A percentile compares a stretch with the other conserved stretches of the same genome.
Conservation (phyloP, 2,888 invertebrate genomes). For the Phengaris alcon region DNA sequence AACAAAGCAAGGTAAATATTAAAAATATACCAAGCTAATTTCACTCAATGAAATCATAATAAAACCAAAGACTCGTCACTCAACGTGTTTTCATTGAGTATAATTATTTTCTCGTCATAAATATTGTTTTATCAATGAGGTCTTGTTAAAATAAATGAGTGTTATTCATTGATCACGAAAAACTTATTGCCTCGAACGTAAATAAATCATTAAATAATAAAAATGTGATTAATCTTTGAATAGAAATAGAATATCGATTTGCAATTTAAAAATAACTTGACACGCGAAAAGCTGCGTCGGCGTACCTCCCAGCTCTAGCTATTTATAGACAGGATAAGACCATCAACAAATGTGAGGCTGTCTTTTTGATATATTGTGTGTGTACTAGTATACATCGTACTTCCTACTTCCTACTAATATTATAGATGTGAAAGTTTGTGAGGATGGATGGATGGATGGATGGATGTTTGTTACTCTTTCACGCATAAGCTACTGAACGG, state of each 20-base stretch:
- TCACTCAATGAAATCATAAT: background rate
- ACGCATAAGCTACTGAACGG: no score
- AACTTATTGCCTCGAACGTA: background rate
- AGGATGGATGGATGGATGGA: no score
- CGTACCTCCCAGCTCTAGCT: conserved; percentile 45
- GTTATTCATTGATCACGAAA: background rate
- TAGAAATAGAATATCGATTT: conserved; percentile 48
- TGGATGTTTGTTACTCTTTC: no score
- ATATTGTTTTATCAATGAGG: conserved; percentile 4
- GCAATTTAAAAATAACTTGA: conserved; percentile 51
- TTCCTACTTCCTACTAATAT: no score
- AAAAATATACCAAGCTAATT: background rate
- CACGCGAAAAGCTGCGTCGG: conserved; percentile 52
- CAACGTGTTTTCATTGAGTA: conserved; percentile 4
- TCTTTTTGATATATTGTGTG: background rate
- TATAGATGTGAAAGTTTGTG: no score
- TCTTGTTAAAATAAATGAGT: background rate
- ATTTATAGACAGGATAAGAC: conserved; percentile 46
- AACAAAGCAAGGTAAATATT: background rate
- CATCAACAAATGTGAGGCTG: background rate
- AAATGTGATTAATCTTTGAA: background rate
- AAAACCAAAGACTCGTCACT: background rate
- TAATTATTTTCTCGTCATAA: background rate
- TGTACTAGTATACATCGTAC: no score
- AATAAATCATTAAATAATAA: conserved; percentile 14